Conservation (phyloP, 2,888 invertebrate species). For the Emmelina monodactyla region DNA sequence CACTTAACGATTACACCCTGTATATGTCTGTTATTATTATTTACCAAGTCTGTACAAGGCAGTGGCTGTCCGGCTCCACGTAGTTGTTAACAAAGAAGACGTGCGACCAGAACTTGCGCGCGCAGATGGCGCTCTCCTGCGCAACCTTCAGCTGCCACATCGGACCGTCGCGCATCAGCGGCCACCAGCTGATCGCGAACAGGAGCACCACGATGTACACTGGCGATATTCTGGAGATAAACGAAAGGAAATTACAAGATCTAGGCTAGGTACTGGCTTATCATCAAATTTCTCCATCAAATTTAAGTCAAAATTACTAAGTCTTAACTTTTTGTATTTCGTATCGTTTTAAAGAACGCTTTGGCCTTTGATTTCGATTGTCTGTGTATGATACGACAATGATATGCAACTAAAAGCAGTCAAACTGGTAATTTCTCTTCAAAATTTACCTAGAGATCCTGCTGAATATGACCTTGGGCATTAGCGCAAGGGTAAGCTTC, state of each 20-base stretch:
- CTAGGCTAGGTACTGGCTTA: too few relatives aligned
- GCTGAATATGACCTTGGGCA: slow-evolving; percentile 27
- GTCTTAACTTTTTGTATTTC: too few relatives aligned
- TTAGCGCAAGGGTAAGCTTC: slow-evolving; percentile 19
- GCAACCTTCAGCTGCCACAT: slow-evolving; percentile 27
- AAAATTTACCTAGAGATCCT: slow-evolving; percentile 28
- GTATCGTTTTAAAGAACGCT: too few relatives aligned
- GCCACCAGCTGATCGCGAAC: slow-evolving; percentile 26
- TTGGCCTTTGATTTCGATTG: too few relatives aligned
- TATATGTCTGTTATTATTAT: too few relatives aligned
- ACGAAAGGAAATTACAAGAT: not conserved
- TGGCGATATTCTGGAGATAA: slow-evolving; percentile 22
- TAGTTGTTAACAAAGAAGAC: slow-evolving; percentile 30
- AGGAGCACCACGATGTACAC: slow-evolving; percentile 22
- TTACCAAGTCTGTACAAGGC: slow-evolving; percentile 25
- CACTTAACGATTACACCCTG: too few relatives aligned
- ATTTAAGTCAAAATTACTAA: too few relatives aligned
- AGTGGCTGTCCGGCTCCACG: slow-evolving; percentile 7
- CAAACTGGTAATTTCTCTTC: too few relatives aligned
- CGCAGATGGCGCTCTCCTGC: slow-evolving; percentile 20
- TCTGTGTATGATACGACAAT: too few relatives aligned
- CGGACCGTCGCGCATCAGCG: slow-evolving; percentile 35
- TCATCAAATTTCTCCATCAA: too few relatives aligned
- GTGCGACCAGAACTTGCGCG: slow-evolving; percentile 26
- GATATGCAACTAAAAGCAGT: too few relatives aligned